These are phyloP conservation scores for Caloenas nicobarica DNA, from an alignment of 2,113 vertebrate species.

Conservation along the genomic window DNA sequence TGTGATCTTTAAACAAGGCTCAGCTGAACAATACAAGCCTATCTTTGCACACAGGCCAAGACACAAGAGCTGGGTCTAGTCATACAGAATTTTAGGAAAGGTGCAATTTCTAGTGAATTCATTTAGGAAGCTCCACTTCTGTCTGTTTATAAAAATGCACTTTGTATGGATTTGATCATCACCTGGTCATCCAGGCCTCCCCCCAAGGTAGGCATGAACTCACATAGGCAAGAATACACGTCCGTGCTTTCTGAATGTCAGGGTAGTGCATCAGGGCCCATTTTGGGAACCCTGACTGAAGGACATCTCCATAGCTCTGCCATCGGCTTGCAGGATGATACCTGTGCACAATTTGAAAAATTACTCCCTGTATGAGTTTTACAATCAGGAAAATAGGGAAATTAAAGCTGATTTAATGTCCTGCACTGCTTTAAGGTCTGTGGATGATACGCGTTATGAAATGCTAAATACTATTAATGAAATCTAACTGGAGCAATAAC, in stretches of 20 bases:
- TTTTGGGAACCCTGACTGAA: background rate
- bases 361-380: background rate
- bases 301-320: background rate
- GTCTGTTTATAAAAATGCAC: background rate
- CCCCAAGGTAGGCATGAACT: background rate
- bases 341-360: background rate
- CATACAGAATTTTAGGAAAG: background rate
- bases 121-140: background rate
- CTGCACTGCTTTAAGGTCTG: background rate
- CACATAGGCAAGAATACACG: background rate
- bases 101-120: background rate
- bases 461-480: conserved; percentile 9
- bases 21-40: background rate
- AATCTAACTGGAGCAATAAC: background rate
- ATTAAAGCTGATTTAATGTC: conserved; percentile 7
- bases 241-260: background rate
- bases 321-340: background rate
- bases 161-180: background rate
- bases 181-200: background rate
- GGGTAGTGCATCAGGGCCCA: background rate
- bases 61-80: background rate
- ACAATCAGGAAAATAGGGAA: background rate
- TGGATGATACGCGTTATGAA: background rate
- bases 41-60: background rate
- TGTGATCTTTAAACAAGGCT: background rate